phyloP scores from a whole-genome alignment of 2,888 invertebrate genomes.

The Bellardia pandia region DNA sequence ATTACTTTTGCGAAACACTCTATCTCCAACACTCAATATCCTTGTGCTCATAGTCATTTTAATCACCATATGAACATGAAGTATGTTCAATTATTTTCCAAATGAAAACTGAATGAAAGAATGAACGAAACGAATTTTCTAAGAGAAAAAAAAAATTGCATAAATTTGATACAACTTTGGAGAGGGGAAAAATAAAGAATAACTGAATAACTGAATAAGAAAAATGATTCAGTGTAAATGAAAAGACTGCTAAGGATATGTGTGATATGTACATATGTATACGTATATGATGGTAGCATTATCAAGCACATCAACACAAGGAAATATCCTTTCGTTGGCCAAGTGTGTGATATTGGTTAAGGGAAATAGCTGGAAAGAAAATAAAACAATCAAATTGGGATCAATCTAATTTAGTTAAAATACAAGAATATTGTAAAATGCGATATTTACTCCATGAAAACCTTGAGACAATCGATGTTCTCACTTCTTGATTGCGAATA shows the following conservation, averaged over 20 bases:
- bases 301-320: conserved; percentile 7
- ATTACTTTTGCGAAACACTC: conserved; percentile 57
- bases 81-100: conserved; percentile 71
- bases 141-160: conserved; percentile 46
- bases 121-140: conserved; percentile 15
- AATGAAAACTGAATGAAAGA: conserved; percentile 65
- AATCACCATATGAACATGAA: conserved; percentile 67
- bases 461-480: too few species aligned
- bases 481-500: too few species aligned
- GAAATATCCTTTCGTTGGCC: conserved; percentile 36
- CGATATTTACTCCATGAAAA: too few species aligned
- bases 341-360: conserved; percentile 16
- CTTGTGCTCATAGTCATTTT: conserved; percentile 40
- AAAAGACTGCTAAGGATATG: conserved; percentile 15
- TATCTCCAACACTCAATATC: neutral
- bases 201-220: conserved; percentile 47
- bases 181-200: conserved; percentile 15
- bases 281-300: neutral
- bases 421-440: too few species aligned
- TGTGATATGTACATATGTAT: neutral
- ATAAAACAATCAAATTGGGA: neutral
- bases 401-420: too few species aligned
- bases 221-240: conserved; percentile 54
- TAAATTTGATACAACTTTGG: conserved; percentile 62
- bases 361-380: neutral